phyloP scores from a whole-genome alignment of 1,140 invertebrate species.

The Drosophila sulfurigaster region DNA sequence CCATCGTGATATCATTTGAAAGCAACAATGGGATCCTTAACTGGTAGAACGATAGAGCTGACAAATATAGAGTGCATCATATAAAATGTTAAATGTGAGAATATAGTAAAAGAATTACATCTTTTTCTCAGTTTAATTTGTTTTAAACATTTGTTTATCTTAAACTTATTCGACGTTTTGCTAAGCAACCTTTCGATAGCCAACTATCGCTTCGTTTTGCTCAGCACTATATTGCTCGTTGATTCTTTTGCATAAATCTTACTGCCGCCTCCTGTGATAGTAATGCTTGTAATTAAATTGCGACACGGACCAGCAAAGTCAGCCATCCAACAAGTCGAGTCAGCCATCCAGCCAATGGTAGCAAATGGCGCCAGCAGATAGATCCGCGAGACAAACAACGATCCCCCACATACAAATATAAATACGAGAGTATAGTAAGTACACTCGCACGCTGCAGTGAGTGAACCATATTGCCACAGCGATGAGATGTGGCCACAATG shows the following conservation, averaged over 20 bases:
- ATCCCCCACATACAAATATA: slow-evolving; percentile 56
- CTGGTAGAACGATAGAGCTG: background rate
- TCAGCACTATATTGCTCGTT: slow-evolving; percentile 11
- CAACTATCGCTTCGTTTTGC: background rate
- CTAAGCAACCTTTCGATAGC: background rate
- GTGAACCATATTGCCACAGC: slow-evolving; percentile 10
- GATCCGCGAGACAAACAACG: slow-evolving; percentile 62
- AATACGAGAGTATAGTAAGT: slow-evolving; percentile 18
- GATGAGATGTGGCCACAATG: background rate
- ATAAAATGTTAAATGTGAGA: too few relatives aligned
- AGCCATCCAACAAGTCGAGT: background rate
- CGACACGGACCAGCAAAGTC: slow-evolving; percentile 56
- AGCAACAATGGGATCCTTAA: slow-evolving; percentile 21
- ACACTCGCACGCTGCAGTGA: slow-evolving; percentile 13
- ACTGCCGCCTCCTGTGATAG: slow-evolving; percentile 46
- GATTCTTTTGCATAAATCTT: slow-evolving; percentile 74
- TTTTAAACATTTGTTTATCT: too few relatives aligned
- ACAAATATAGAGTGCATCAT: background rate
- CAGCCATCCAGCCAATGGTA: slow-evolving; percentile 41
- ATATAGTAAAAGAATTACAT: too few relatives aligned
- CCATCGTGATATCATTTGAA: slow-evolving; percentile 61
- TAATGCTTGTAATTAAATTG: slow-evolving; percentile 75
- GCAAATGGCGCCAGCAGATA: slow-evolving; percentile 76
- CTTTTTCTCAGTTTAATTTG: too few relatives aligned
- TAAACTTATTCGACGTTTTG: too few relatives aligned